Base-by-base conservation (phyloP, 2,797 vertebrate species). In the Nannoperca australis region DNA sequence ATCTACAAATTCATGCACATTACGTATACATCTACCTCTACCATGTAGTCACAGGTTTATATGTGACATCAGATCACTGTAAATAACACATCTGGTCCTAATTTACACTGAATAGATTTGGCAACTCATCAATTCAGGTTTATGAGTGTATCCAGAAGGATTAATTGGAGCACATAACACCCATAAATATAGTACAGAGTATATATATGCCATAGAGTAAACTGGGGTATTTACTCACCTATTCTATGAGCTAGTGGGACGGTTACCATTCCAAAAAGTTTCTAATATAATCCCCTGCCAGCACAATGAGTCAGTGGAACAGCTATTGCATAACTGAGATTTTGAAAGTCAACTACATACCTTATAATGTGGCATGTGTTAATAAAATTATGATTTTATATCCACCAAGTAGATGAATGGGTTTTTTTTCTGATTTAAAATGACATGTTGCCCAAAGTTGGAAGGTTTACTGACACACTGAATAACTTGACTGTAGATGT, bases 241-340 rank as follows among this genome's bases (percentile, higher is more conserved):
- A 45, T 71, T 76, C 70, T 78, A 38, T 71, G 81, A 85, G 84
- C 62, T 62, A 30, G 70, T 58, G 71, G 45, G 82, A 84, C 53
- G 53, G 64, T 64, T 75, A 77, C 78, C 64, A 67, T 80, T 84
- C 70, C 80, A 78, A 81, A 88, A 88, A 81, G 81, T 85, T 79
- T 79, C 83, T 77, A 78, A 79, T 83, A 86, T 84, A 78, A 87
- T 77, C 70, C 83, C 5, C 79, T 75, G 89, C 88, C 90, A 93
- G 72, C 56, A 12, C 55, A 62, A 34, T 89, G 87, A 91, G 70
- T 90, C 85, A 91, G 50, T 85, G 89, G 83, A 90, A 82, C 85
- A 77, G 72, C 27, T 67, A 73, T 89, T 91, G 76, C 88, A 85
- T 87, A 88, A 90, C 55, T 55, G 49, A 51, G 38, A 27, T 62